Conservation (phyloP, 2,797 vertebrate species). For the Setipinna tenuifilis region DNA sequence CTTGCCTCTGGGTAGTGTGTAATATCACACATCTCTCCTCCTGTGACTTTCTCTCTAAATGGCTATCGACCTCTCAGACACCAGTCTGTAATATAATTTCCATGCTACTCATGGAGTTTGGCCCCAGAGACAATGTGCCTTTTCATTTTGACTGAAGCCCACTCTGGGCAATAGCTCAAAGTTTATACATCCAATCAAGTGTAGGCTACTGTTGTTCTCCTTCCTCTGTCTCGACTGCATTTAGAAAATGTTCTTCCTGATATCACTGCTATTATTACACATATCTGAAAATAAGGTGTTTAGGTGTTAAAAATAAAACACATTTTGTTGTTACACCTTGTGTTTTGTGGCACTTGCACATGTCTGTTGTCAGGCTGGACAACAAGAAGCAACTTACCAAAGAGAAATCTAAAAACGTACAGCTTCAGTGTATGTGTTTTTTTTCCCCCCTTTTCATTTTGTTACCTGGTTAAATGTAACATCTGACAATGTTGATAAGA, state of each 20-base stretch:
- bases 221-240: background rate
- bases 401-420: background rate
- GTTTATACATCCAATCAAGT: slow-evolving; percentile 10
- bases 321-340: background rate
- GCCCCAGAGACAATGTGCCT: slow-evolving; percentile 65
- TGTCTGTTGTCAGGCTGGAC: background rate
- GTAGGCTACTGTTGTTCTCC: background rate
- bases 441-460: background rate
- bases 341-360: background rate
- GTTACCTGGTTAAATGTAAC: background rate
- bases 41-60: slow-evolving; percentile 10
- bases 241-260: background rate
- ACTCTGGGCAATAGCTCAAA: slow-evolving; percentile 37
- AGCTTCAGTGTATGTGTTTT: too few relatives aligned
- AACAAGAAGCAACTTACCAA: background rate
- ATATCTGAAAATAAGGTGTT: background rate
- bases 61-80: slow-evolving; percentile 42
- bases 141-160: slow-evolving; percentile 65
- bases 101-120: slow-evolving; percentile 66
- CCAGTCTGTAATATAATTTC: slow-evolving; percentile 64
- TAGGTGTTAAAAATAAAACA: background rate
- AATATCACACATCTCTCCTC: slow-evolving; percentile 43
- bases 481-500: too few relatives aligned
- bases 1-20: background rate
- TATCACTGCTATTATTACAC: background rate